Evolutionary conservation across 2,113 vertebrate species (phyloP).

Genomic region (Rhegmatorhina hoffmannsi): DNA sequence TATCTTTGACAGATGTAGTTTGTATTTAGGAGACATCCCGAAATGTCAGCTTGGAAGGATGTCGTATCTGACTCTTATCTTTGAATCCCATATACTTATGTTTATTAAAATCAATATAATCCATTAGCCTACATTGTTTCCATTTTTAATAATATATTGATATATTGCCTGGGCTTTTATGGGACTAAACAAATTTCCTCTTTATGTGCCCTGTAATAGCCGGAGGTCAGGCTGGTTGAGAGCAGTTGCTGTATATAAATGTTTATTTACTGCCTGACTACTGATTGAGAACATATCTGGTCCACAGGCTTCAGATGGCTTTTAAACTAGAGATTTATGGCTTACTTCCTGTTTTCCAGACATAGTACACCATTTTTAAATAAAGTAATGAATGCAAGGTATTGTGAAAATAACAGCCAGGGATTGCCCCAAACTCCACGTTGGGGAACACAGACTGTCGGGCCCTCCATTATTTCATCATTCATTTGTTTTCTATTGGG

Average conservation of each 20-base stretch:
- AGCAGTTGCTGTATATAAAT: conserved; percentile 77
- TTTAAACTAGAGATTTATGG: conserved; percentile 80
- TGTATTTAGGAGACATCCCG: background rate
- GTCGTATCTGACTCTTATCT: conserved; percentile 73
- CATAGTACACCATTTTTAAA: conserved; percentile 69
- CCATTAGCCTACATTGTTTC: conserved; percentile 79
- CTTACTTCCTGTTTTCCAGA: conserved; percentile 82
- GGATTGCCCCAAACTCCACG: conserved; percentile 4
- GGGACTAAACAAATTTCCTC: conserved; percentile 87
- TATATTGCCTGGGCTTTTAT: conserved; percentile 82
- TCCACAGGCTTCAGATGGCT: conserved; percentile 79
- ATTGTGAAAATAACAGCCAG: conserved; percentile 68
- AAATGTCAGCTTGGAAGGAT: conserved; percentile 39
- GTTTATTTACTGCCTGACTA: conserved; percentile 86
- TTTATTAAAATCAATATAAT: conserved; percentile 86
- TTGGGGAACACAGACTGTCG: background rate
- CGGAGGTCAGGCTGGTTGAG: conserved; percentile 77
- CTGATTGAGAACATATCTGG: conserved; percentile 85
- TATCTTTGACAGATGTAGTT: background rate
- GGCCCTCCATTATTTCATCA: background rate
- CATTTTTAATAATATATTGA: conserved; percentile 85
- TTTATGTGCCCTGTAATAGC: conserved; percentile 76
- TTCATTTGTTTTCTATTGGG: background rate
- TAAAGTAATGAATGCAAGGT: conserved; percentile 74
- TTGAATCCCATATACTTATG: conserved; percentile 73